Base-by-base conservation (phyloP, 2,888 invertebrate genomes). In the Drosophila helvetica region DNA sequence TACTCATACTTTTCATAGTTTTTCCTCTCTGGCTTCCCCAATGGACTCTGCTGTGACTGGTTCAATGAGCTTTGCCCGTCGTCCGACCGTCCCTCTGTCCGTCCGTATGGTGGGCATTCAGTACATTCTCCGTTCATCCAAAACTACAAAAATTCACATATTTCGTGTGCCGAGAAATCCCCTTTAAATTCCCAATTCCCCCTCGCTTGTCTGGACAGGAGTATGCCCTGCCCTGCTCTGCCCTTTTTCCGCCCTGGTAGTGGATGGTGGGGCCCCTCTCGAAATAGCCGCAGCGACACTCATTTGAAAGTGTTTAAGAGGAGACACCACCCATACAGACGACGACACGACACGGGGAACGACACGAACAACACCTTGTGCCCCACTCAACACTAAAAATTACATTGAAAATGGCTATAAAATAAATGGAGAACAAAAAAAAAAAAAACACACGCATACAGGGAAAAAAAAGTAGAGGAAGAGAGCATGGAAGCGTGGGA, bases 321-420 rank as follows among this genome's bases (percentile, higher is more conserved):
- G 15, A 38, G 38, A 38, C 38, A 38, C 38, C 78, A 66, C 43
- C 50, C 55, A 64, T 22, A 72, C 63, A 51, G 55, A 61, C n/a
- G n/a, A n/a, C n/a, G n/a, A n/a, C n/a, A n/a, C n/a, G n/a, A n/a
- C 30, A 56, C 17, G 51, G 53, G 22, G 18, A 68, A 54, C 45
- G 46, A 79, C n/a, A n/a, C 82, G 79, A 72, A 79, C 82, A 79
- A 74, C 83, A 83, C 79, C 86, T 86, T 82, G 50, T 83, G 70
- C 67, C 79, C 79, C 74, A 77, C 70, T 74, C 80, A 80, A 74
- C 87, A 79, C 77, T 80, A 82, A 82, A 84, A 82, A 86, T 86
- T 80, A 82, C 82, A 80, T 80, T 80, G 79, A 75, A 82, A 82
- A 83, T 77, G 77, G 77, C 69, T 83, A 77, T 82, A 82, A 85